phyloP scores from a whole-genome alignment of 2,797 vertebrate genomes.

The Anabacerthia variegaticeps region DNA sequence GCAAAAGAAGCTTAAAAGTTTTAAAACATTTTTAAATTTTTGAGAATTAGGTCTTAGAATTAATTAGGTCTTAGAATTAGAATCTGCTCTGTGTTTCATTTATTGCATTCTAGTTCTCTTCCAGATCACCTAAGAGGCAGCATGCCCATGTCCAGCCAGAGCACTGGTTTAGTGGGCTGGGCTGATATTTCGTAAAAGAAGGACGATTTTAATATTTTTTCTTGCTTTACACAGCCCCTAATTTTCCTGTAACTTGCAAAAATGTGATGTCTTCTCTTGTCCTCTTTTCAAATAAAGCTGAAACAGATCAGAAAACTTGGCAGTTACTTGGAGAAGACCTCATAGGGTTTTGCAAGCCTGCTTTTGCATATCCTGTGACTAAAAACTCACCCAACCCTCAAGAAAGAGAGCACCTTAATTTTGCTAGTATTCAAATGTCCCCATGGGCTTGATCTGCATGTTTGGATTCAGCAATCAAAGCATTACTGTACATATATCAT shows the following conservation, averaged over 20 bases:
- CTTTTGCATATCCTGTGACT: not conserved
- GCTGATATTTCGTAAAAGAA: not conserved
- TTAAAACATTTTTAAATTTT: not conserved
- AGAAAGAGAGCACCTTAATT: not conserved
- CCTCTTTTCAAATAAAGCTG: not conserved
- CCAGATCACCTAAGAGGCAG: not conserved
- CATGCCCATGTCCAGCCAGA: not conserved
- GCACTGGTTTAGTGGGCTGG: not conserved
- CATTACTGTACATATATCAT: not conserved
- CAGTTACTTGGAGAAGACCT: not conserved
- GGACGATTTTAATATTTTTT: not conserved
- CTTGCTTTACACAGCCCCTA: not conserved
- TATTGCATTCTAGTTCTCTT: not conserved
- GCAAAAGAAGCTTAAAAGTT: not conserved
- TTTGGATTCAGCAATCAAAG: not conserved
- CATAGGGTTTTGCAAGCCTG: not conserved
- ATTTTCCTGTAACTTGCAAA: not conserved
- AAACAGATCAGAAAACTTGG: not conserved
- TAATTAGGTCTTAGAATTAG: too few relatives aligned
- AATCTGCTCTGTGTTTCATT: not conserved
- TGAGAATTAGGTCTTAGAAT: not conserved
- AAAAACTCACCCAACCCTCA: not conserved
- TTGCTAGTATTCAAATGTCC: not conserved
- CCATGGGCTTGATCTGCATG: fast-evolving
- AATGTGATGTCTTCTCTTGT: not conserved